Evolutionary conservation across 2,888 invertebrate species (phyloP).

Genomic region (Calameuta idolon): DNA sequence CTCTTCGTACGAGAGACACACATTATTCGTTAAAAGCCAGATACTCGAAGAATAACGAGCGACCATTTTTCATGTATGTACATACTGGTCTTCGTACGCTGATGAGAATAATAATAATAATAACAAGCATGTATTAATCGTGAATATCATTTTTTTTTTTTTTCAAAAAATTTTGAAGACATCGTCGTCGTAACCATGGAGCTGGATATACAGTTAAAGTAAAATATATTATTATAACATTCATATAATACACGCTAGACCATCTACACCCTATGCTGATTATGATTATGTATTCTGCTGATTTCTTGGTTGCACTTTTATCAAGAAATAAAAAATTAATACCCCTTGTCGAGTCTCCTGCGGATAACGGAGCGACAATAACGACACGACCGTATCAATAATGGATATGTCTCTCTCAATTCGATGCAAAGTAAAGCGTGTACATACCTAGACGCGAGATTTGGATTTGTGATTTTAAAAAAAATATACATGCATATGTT

Average conservation of each 20-base stretch:
- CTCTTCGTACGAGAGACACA: neutral
- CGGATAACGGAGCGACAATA: neutral
- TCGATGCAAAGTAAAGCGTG: neutral
- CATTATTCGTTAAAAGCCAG: neutral
- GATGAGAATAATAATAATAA: slow-evolving; percentile 13
- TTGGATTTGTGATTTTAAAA: neutral
- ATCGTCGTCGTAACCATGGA: slow-evolving; percentile 33
- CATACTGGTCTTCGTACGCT: slow-evolving; percentile 43
- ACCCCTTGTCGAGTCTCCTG: slow-evolving; percentile 18
- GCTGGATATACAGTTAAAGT: slow-evolving; percentile 11
- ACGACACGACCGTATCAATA: neutral
- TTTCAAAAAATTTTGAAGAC: slow-evolving; percentile 41
- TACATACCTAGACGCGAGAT: neutral
- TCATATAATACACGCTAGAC: slow-evolving; percentile 10
- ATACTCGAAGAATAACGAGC: slow-evolving; percentile 1
- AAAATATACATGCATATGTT: neutral
- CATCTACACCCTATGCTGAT: slow-evolving; percentile 44
- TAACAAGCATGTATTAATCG: neutral
- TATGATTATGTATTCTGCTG: slow-evolving; percentile 64
- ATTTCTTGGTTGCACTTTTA: slow-evolving; percentile 58
- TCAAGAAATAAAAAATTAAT: neutral
- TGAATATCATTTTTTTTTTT: neutral
- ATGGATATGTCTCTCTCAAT: neutral
- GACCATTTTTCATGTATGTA: slow-evolving; percentile 4
- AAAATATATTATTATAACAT: neutral